Base-by-base conservation (phyloP, 2,888 invertebrate genomes). In the Coremacera marginata region DNA sequence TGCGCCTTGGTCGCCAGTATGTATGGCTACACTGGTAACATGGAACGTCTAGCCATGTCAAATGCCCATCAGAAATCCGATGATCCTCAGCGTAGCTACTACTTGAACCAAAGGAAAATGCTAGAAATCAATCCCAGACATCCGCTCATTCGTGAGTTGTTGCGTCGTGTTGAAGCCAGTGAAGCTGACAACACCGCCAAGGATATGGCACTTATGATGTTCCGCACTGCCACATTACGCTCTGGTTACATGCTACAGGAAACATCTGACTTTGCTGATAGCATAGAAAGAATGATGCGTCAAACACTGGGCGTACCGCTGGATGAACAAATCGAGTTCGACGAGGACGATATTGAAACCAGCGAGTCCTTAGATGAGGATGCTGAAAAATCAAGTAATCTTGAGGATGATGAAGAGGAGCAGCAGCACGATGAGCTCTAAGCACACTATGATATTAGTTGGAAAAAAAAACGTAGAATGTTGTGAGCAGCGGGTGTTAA, bases 21-120 rank as follows among this genome's bases (percentile, higher is more conserved):
- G 91, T 99, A 97, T 90, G 98, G 98, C 83, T 99, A 98, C 98
- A 98, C 98, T 84, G 99, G 98, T 85, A 99, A 99, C 90, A 99
- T 99, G 99, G 99, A 99, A 91, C 93, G 99, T 70, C 93, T 99
- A 81, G 98, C 98, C 80, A 90, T 95, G 81, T 95, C 96, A 67
- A 99, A 99, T 90, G 98, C 99, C 19, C 98, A 99, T 90, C 97
- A 98, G 89, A 99, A 99, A 89, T 89, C 94, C 5, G 96, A 98
- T 87, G 98, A 98, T 91, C 95, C 96, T 51, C 96, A 97, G 87
- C 94, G 96, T 86, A 92, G 93, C 84, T 90, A 96, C 89, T 97
- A 98, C 89, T 91, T 97, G 63, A 94, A 94, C 86, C 98, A 98
- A 90, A 98, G 97, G 93, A 99, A 99, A 91, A 96, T 96, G 70